Evolutionary conservation across 2,113 vertebrate species (phyloP), one percentile per base, ranked within the genome.

Genomic region (Trogon melanurus): DNA sequence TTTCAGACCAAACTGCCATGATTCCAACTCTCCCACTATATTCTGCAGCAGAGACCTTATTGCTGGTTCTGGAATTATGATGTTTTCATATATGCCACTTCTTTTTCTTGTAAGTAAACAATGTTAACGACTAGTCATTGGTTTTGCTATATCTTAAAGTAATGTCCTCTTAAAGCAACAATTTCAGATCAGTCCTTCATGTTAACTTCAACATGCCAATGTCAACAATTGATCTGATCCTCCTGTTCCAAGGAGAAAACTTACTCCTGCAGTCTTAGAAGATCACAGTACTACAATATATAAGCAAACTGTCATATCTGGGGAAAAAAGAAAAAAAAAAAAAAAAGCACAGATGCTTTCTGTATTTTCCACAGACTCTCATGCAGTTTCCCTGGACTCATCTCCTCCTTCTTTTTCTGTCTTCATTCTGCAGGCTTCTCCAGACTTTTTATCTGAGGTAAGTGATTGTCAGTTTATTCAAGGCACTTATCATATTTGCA

Each of bases 401-500:
- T 50, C 18, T 91, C 36, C 20, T 79, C 22, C 61, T 74, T 72
- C 23, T 18, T 85, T 81, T 91, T 34, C 66, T 54, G 27, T 27
- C 45, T 85, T 85, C 34, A 74, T 86, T 91, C 48, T 86, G 45
- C n/a, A 76, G 22, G 29, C 17, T 92, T 94, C 79, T 90, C 32
- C 65, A 83, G 65, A 57, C 18, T 51, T 91, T 96, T 97, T 94
- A 91, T 93, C 95, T 34, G 64, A 73, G 75, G 50, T 72, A 91
- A 94, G 48, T 36, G 66, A 93, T 71, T 90, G 67, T 80, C 72
- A 71, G 82, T 96, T 96, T 95, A 86, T 90, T 90, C 82, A 80
- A 94, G 38, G 48, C 57, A 96, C 75, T 96, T 96, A 74, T 9
- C 70, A 57, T 89, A 91, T 91, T 96, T 92, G 23, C 80, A 95